Evolutionary conservation across 2,888 invertebrate species (phyloP), one percentile per base, ranked within the genome.

Genomic region (Meteorus cinctellus): DNA sequence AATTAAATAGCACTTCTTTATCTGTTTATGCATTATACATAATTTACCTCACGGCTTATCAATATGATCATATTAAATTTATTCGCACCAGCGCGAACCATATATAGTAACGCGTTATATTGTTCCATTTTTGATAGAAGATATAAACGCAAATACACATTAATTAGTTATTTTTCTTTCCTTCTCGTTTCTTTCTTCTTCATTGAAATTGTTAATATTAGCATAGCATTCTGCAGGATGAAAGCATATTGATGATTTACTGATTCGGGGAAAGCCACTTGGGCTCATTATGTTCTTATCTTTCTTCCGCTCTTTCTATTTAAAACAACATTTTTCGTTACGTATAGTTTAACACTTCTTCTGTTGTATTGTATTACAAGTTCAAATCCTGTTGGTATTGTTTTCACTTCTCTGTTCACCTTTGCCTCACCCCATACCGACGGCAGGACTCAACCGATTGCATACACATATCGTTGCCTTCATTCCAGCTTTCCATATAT

Each of bases 41-140:
- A 80, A 78, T 48, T 72, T 69, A 72, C 60, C 63, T 70, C 75
- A 65, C 63, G 65, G 71, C 66, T 70, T 77, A 75, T 78, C 81
- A 81, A 81, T 82, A 82, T 68, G 72, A 80, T 81, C 14, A n/a
- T 31, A 63, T 63, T 65, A 76, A 80, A 81, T 76, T 75, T 76
- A 81, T 84, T 84, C 85, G 85, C 85, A 85, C 85, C 85, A 84
- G 85, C 79, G 85, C 85, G 85, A 85, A 84, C 84, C 79, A 76
- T 69, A 75, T 73, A 75, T 75, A 80, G 68, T 76, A 72, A 76
- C 78, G 69, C 78, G 76, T 74, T 77, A 16, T 51, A 63, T 31
- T 48, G 51, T 66, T 73, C 67, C 29, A 69, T 77, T 75, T 68
- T 68, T 27, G 78, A 75, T 77, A 77, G 71, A 81, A 74, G 71